Base-by-base conservation (phyloP, 2,888 invertebrate genomes). In the Ceramica pisi region DNA sequence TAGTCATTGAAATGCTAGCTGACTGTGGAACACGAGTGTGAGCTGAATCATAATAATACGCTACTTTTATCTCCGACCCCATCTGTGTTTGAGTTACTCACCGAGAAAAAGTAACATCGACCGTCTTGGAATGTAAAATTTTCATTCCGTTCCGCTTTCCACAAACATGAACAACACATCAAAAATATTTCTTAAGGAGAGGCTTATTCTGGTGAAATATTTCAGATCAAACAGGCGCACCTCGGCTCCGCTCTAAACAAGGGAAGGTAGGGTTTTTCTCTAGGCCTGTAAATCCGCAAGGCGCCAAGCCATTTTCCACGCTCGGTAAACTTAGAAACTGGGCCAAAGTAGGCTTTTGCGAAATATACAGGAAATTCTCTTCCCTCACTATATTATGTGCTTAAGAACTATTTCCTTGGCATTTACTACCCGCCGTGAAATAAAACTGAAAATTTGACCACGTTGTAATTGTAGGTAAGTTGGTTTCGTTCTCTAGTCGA, bases 311-410 rank as follows among this genome's bases (percentile, higher is more conserved):
- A 95, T 95, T 94, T 91, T 92, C 92, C 91, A 92, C 93, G 94
- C 91, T 93, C 93, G 89, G 93, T 92, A 93, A 94, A 94, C 93
- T 94, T 91, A 91, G 92, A 91, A 95, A 94, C 92, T 95, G 90
- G 95, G 95, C 91, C 94, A 94, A 94, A 93, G 94, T 94, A 93
- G 94, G 94, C 94, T 94, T 94, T 91, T 89, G 91, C 90, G 87
- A 92, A 92, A 94, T 93, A 92, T 91, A 92, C 90, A 91, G 90
- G 88, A 91, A 92, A 91, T 91, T 90, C 86, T 89, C 88, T 86
- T 86, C 88, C 89, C 88, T 89, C 87, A 90, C 91, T 91, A 92
- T 90, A 89, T 94, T 91, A 93, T 92, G 92, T 93, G 91, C 92
- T 92, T 93, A 94, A 92, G 89, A 94, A 94, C 94, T 94, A 94